Evolutionary conservation across 2,797 vertebrate genomes (phyloP), one percentile per base, ranked within the genome.

Genomic region (Sebastes elongatus): DNA sequence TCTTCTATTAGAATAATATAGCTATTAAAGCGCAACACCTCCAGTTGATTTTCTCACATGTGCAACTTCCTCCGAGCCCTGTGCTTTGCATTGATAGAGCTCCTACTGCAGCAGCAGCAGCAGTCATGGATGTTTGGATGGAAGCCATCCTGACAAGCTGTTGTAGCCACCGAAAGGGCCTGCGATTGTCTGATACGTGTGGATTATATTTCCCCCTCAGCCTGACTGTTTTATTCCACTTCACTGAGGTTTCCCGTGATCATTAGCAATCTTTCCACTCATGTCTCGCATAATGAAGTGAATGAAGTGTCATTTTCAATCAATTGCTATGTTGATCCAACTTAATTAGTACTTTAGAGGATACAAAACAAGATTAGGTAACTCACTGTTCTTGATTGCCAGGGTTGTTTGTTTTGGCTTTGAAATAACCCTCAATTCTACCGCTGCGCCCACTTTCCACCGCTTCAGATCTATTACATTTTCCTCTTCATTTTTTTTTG

Each of bases 211-310:
- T 80, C 82, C 83, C 83, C 86, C 78, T 85, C 83, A 82, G 86
- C 86, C 73, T 27, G 68, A 80, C 87, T 88, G 62, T 89, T 86
- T 87, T 83, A 88, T 90, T 92, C 84, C 82, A 90, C 89, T 88
- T 93, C 88, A 86, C 66, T 76, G 80, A 86, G 83, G 88, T 91
- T 90, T 86, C 83, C 83, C 52, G 53, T 88, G 89, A 94, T 94
- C 89, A 92, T 93, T 94, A 90, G 88, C 87, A 90, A 92, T 93
- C 88, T 91, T 93, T 94, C 87, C 93, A 91, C 90, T 92, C 90
- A 82, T 93, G 88, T 93, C 90, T 87, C 86, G 64, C 84, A 88
- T 93, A 93, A 93, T 94, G 92, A 94, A 93, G 87, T 81, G 88
- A 92, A 91, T 88, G 83, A 91, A 91, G 90, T 91, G 92, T 93